phyloP scores from a whole-genome alignment of 2,113 vertebrate species.

The Pipa parva region DNA sequence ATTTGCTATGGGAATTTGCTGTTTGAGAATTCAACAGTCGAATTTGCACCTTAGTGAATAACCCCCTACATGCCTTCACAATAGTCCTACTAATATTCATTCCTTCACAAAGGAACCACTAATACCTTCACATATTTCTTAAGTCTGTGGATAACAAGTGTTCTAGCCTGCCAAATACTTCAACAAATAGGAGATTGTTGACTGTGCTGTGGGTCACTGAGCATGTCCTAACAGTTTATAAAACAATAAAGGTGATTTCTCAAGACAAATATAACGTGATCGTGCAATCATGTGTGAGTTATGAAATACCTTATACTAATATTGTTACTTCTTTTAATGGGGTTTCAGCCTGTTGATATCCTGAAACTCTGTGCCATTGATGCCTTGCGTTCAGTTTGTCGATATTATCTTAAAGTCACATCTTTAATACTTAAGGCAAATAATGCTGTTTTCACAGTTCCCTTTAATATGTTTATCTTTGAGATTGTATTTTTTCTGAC shows the following conservation, averaged over 20 bases:
- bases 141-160: constrained; percentile 19
- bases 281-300: background rate
- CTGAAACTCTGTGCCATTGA: background rate
- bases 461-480: constrained; percentile 7
- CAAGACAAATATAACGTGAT: constrained; percentile 25
- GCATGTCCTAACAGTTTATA: constrained; percentile 12
- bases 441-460: background rate
- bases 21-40: too few species aligned
- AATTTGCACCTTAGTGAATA: background rate
- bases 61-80: too few species aligned
- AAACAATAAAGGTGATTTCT: constrained; percentile 29
- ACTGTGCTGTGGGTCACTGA: constrained; percentile 16
- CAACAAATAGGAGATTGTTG: constrained; percentile 23
- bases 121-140: constrained; percentile 2
- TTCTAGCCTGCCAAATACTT: constrained; percentile 13
- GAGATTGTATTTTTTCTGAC: constrained; percentile 11
- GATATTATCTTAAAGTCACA: background rate
- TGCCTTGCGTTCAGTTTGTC: background rate
- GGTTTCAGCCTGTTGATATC: background rate
- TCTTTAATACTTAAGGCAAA: constrained; percentile 10
- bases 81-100: background rate
- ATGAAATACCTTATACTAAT: background rate
- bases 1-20: too few species aligned
- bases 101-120: constrained; percentile 11
- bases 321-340: background rate